phyloP scores from a whole-genome alignment of 1,140 invertebrate species.

The Lycorma delicatula region DNA sequence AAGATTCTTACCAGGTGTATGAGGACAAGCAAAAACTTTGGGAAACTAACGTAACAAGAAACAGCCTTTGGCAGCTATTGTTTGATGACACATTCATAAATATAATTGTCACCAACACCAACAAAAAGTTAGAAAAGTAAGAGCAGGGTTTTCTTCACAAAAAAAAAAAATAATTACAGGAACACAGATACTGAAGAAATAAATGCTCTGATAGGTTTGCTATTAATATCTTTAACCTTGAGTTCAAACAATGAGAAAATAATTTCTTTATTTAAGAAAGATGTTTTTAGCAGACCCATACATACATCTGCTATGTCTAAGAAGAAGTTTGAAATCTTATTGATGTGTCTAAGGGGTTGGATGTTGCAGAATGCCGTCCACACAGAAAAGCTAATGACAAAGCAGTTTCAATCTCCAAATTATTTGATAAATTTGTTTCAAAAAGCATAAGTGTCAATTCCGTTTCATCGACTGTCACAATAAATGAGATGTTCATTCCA shows the following conservation, averaged over 20 bases:
- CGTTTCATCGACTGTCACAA: not conserved
- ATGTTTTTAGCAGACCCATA: not conserved
- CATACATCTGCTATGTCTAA: not conserved
- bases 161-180: not conserved
- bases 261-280: not conserved
- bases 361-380: no score
- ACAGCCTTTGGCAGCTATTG: not conserved
- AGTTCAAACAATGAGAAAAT: conserved; percentile 3
- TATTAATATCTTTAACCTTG: not conserved
- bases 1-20: not conserved
- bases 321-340: not conserved
- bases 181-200: conserved; percentile 5
- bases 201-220: conserved; percentile 3
- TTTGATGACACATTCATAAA: not conserved
- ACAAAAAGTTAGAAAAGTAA: not conserved
- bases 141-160: not conserved
- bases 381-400: no score
- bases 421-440: no score
- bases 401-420: no score
- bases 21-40: not conserved
- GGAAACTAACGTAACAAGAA: not conserved
- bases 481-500: conserved; percentile 36
- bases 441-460: conserved; percentile 17
- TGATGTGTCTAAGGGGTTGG: not conserved
- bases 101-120: not conserved